A percentile compares a stretch with the other conserved stretches of the same genome.
phyloP scores from a whole-genome alignment of 2,113 vertebrate species.

The Pao palembangensis region DNA sequence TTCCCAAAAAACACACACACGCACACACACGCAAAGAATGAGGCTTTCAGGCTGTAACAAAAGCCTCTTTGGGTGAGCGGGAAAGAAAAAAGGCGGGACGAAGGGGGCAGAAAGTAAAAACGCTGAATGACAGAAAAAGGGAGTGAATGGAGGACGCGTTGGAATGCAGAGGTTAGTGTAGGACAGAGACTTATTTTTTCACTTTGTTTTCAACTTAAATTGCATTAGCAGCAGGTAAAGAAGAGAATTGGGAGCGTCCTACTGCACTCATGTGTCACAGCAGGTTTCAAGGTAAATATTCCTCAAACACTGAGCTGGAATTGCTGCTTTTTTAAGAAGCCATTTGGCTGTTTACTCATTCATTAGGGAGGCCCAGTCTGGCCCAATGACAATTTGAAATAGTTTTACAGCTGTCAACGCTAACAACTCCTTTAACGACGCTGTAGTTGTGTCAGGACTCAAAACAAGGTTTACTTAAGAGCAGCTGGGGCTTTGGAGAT shows the following conservation, averaged over 20 bases:
- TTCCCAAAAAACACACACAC: constrained; percentile 32
- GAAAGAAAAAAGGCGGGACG: constrained; percentile 32
- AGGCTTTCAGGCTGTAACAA: constrained; percentile 62
- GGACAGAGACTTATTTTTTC: constrained; percentile 11
- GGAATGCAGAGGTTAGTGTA: constrained; percentile 30
- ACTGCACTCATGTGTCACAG: constrained; percentile 26
- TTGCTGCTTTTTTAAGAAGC: constrained; percentile 18
- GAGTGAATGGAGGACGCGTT: constrained; percentile 17
- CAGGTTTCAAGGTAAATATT: constrained; percentile 44
- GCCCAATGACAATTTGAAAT: constrained; percentile 20
- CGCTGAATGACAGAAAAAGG: constrained; percentile 12
- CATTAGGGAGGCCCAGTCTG: constrained; percentile 24
- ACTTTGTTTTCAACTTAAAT: constrained; percentile 16
- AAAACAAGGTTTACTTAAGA: background rate
- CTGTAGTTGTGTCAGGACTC: background rate
- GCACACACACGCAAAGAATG: constrained; percentile 21
- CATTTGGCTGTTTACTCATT: constrained; percentile 49
- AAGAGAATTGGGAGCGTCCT: constrained; percentile 10
- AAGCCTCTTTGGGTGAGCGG: constrained; percentile 47
- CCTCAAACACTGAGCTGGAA: constrained; percentile 27
- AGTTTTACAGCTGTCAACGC: constrained; percentile 24
- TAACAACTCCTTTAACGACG: constrained; percentile 11
- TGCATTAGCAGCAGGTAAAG: constrained; percentile 17
- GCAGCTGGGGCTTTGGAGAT: background rate
- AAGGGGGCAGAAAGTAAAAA: constrained; percentile 32